These are phyloP conservation scores for Drosophila atripex DNA, from an alignment of 2,888 invertebrate genomes.

Conservation along the genomic window DNA sequence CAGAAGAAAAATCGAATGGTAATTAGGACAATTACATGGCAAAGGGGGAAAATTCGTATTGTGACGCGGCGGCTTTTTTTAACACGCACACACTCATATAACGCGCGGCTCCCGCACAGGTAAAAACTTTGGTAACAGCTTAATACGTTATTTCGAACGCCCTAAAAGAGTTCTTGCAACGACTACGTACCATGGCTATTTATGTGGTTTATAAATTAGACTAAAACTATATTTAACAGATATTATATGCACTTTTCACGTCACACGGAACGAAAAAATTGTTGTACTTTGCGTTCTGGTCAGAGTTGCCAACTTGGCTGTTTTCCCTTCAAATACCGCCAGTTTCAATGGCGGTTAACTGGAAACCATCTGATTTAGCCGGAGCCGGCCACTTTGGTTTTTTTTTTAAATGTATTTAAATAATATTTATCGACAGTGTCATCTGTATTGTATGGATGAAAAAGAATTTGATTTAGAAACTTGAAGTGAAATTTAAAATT, in stretches of 20 bases:
- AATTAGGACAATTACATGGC: conserved; percentile 19
- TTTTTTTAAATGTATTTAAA: too few species aligned
- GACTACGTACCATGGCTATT: conserved; percentile 43
- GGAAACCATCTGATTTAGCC: too few species aligned
- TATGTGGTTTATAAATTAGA: conserved; percentile 45
- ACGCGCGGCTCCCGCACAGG: conserved; percentile 27
- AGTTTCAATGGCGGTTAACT: too few species aligned
- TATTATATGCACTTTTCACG: conserved; percentile 57
- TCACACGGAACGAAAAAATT: conserved; percentile 31
- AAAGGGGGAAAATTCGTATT: conserved; percentile 40
- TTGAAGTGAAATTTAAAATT: too few species aligned
- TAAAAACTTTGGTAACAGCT: conserved; percentile 24
- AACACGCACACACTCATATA: conserved; percentile 43
- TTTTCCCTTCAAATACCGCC: background rate
- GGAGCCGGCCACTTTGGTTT: too few species aligned
- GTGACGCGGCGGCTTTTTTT: conserved; percentile 67
- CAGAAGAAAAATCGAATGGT: conserved; percentile 29
- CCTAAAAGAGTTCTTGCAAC: background rate
- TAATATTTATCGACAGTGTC: too few species aligned
- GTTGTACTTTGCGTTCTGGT: conserved; percentile 33
- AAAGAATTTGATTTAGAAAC: too few species aligned
- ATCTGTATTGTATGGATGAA: too few species aligned
- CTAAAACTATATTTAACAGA: conserved; percentile 55
- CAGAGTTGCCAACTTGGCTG: background rate
- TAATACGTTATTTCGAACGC: background rate